Percentiles rank a stretch among this genome's conserved stretches.
Evolutionary conservation across 2,888 invertebrate species (phyloP).

Genomic region (Aethes cnicana): DNA sequence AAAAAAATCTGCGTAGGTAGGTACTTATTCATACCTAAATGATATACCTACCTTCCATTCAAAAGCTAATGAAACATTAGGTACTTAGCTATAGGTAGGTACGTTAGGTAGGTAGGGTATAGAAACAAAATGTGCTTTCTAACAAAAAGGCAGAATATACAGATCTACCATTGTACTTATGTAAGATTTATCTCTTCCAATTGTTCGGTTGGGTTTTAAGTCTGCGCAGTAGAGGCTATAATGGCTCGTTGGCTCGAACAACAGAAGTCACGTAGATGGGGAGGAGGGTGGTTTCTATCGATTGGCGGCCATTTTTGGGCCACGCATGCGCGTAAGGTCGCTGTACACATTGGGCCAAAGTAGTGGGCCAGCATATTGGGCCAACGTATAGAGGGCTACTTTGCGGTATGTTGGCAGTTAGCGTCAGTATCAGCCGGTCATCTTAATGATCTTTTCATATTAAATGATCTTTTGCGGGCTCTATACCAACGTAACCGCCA

Average conservation of each 20-base stretch:
- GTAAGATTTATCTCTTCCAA: constrained; percentile 52
- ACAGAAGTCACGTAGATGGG: constrained; percentile 48
- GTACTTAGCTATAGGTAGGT: not conserved
- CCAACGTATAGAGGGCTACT: too few species aligned
- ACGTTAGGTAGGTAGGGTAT: too few species aligned
- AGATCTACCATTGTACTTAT: constrained; percentile 36
- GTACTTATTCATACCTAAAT: not conserved
- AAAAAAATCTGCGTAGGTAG: too few species aligned
- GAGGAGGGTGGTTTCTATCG: constrained; percentile 74
- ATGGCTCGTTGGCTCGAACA: constrained; percentile 41
- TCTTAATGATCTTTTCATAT: too few species aligned
- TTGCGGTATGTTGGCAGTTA: too few species aligned
- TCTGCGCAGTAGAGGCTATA: constrained; percentile 39
- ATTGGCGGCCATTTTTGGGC: constrained; percentile 74
- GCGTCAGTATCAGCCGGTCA: too few species aligned
- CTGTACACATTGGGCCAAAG: too few species aligned
- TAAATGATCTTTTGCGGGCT: too few species aligned
- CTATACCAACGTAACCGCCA: too few species aligned
- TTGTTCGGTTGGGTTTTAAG: constrained; percentile 39
- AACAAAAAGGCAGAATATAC: constrained; percentile 22
- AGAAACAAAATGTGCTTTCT: constrained; percentile 21
- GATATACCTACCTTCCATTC: too few species aligned
- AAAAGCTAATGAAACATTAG: too few species aligned
- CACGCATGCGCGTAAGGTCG: constrained; percentile 57
- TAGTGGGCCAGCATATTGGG: too few species aligned